Percentiles rank a stretch among this genome's conserved stretches.
These are phyloP conservation scores for Tachina fera DNA, from an alignment of 2,888 invertebrate species.

Conservation along the genomic window DNA sequence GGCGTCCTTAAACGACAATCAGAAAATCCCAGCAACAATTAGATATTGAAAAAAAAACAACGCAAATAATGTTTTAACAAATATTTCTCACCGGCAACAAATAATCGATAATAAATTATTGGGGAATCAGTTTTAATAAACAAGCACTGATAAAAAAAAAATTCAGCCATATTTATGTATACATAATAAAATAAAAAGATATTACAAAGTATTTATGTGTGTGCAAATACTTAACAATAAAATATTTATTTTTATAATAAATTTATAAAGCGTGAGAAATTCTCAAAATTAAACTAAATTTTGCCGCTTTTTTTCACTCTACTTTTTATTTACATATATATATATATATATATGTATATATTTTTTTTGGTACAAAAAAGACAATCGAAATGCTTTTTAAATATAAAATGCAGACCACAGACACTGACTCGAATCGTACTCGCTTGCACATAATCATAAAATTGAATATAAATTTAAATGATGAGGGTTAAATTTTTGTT, in stretches of 20 bases:
- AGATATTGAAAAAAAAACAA: not conserved
- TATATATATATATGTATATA: not conserved
- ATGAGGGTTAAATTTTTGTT: conserved; percentile 58
- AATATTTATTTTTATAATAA: conserved; percentile 26
- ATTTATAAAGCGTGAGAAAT: conserved; percentile 60
- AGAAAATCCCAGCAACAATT: not conserved
- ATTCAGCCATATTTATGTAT: conserved; percentile 1
- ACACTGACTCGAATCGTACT: not conserved
- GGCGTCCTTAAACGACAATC: not conserved
- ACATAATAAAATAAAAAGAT: conserved; percentile 3
- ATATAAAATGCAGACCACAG: conserved; percentile 59
- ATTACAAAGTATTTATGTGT: conserved; percentile 8
- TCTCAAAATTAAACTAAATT: conserved; percentile 29
- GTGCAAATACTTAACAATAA: conserved; percentile 45
- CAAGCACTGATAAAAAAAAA: conserved; percentile 50
- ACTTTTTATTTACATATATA: not conserved
- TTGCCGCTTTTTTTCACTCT: conserved; percentile 13
- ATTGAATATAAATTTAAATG: conserved; percentile 49
- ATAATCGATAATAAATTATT: conserved; percentile 67
- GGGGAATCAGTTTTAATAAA: conserved; percentile 11
- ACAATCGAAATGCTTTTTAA: conserved; percentile 35
- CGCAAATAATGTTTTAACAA: conserved; percentile 9
- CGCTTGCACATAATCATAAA: conserved; percentile 39
- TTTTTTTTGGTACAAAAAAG: not conserved
- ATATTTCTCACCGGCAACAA: conserved; percentile 36